These are phyloP conservation scores for Mungos mungo DNA, from an alignment of 2,113 vertebrate genomes.

Conservation along the genomic window DNA sequence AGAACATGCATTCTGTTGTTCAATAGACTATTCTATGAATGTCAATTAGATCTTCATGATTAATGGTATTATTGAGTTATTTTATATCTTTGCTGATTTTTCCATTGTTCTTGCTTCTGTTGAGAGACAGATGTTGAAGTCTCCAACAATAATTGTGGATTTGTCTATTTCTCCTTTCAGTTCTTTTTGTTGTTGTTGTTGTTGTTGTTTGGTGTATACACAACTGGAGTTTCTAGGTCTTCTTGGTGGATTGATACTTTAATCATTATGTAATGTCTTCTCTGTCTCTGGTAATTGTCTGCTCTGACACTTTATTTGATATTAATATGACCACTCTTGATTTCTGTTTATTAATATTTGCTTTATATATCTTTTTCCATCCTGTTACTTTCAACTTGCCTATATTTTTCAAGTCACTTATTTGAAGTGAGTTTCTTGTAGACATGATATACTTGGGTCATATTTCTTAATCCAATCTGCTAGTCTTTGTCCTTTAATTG, in stretches of 20 bases:
- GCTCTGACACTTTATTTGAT: neutral
- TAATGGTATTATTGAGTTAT: neutral
- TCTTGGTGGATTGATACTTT: neutral
- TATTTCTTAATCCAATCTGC: neutral
- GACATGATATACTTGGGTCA: neutral
- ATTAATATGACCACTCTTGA: neutral
- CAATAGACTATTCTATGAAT: neutral
- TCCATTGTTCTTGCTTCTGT: neutral
- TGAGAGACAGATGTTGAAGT: neutral
- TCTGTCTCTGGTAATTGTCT: neutral
- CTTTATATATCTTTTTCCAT: neutral
- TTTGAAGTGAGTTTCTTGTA: neutral
- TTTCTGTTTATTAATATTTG: neutral
- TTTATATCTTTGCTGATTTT: neutral
- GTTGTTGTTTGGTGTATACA: neutral
- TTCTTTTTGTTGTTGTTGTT: neutral
- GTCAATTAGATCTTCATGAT: neutral
- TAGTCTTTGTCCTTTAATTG: neutral
- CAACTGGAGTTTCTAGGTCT: neutral
- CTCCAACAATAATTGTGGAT: neutral
- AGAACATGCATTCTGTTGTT: neutral
- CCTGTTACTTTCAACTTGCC: neutral
- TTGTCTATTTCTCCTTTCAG: neutral
- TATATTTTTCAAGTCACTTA: neutral
- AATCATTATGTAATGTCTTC: neutral